Conservation (phyloP, 1,140 invertebrate species). For the Spodoptera litura region DNA sequence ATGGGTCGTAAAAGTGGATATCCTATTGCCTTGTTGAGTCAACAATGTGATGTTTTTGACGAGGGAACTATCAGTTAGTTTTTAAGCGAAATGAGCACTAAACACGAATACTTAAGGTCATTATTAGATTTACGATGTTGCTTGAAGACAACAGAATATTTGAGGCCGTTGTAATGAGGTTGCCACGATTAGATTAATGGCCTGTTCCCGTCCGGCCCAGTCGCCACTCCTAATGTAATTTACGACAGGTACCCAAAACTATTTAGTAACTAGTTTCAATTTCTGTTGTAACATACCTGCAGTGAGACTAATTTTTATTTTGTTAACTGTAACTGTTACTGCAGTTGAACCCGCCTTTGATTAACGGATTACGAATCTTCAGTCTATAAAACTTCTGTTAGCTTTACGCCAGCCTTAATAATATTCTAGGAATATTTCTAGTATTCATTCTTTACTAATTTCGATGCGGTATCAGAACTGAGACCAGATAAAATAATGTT, state of each 20-base stretch:
- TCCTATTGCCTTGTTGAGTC: slow-evolving; percentile 24
- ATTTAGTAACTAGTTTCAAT: too few relatives aligned
- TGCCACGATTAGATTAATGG: slow-evolving; percentile 14
- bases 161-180: slow-evolving; percentile 17
- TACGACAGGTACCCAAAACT: neutral
- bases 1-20: slow-evolving; percentile 31
- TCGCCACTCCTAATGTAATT: neutral
- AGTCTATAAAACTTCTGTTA: too few relatives aligned
- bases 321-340: too few relatives aligned
- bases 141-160: slow-evolving; percentile 10
- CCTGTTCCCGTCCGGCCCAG: neutral
- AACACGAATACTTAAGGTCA: neutral
- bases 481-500: too few relatives aligned
- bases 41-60: slow-evolving; percentile 29
- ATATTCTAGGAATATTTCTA: too few relatives aligned
- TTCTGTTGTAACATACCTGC: too few relatives aligned
- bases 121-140: slow-evolving; percentile 19
- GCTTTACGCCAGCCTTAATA: too few relatives aligned
- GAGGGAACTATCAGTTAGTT: neutral
- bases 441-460: too few relatives aligned
- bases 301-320: too few relatives aligned
- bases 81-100: slow-evolving; percentile 16
- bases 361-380: too few relatives aligned
- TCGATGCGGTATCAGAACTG: too few relatives aligned
- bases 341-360: too few relatives aligned